Percentiles rank a stretch among this genome's conserved stretches.
These are phyloP conservation scores for Aptenodytes patagonicus DNA, from an alignment of 2,113 vertebrate species.

Conservation along the genomic window DNA sequence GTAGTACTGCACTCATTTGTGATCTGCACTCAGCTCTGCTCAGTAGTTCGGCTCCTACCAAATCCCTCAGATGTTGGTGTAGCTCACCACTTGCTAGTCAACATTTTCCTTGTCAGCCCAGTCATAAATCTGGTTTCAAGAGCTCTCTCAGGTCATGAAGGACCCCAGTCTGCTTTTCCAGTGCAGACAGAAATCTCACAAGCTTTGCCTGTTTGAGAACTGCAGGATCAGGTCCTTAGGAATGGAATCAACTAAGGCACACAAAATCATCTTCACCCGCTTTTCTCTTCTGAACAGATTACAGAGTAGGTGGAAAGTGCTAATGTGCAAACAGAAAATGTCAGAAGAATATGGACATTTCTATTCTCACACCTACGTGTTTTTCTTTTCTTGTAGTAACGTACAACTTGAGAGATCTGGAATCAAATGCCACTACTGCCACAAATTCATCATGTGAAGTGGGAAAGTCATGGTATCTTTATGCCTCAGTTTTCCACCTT, in stretches of 20 bases:
- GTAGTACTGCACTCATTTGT: neutral
- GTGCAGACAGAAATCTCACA: neutral
- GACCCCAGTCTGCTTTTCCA: neutral
- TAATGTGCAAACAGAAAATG: constrained; percentile 33
- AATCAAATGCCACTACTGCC: constrained; percentile 33
- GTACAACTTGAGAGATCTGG: neutral
- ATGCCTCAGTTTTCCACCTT: neutral
- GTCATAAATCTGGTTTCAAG: neutral
- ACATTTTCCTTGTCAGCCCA: neutral
- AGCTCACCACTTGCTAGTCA: neutral
- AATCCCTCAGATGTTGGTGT: neutral
- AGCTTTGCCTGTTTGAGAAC: neutral
- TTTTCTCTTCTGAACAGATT: constrained; percentile 18
- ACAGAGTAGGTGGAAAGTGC: constrained; percentile 28
- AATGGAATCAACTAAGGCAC: neutral
- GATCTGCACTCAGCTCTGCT: neutral
- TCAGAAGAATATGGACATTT: constrained; percentile 41
- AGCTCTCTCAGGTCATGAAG: neutral
- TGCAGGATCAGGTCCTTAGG: neutral
- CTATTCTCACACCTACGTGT: constrained; percentile 6
- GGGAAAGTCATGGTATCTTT: neutral
- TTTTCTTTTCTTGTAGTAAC: constrained; percentile 49
- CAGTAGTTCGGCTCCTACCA: neutral
- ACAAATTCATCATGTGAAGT: neutral
- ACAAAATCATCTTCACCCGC: neutral